Conservation (phyloP, 2,113 vertebrate genomes). For the Pogonocichla stellata region DNA sequence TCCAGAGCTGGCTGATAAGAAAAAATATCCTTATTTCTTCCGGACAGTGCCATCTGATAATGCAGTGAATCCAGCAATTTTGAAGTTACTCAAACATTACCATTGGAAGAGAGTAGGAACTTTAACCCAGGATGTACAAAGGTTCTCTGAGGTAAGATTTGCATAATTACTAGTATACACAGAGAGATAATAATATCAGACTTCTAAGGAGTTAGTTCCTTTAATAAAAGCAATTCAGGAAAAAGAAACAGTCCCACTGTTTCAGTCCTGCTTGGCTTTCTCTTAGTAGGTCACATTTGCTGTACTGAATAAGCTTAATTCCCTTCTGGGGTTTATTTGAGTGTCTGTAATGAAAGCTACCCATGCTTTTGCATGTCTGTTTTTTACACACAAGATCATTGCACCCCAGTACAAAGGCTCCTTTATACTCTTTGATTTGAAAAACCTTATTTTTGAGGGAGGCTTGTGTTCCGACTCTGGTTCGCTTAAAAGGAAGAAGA, state of each 20-base stretch:
- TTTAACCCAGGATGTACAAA: conserved; percentile 95
- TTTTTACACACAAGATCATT: not conserved
- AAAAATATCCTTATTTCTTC: conserved; percentile 99
- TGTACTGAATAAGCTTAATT: not conserved
- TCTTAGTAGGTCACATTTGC: not conserved
- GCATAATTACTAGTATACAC: not conserved
- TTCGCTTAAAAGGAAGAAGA: not conserved
- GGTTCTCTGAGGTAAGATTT: conserved; percentile 93
- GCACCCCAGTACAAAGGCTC: not conserved
- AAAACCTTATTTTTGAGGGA: not conserved
- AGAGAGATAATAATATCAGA: not conserved
- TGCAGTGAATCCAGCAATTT: conserved; percentile 95
- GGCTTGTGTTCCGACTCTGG: not conserved
- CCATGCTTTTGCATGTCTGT: not conserved
- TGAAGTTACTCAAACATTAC: conserved; percentile 93
- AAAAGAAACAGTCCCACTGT: not conserved
- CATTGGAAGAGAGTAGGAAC: conserved; percentile 96
- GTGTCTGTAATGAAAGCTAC: not conserved
- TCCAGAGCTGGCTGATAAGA: conserved; percentile 96
- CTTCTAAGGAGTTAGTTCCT: not conserved
- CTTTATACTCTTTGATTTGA: not conserved
- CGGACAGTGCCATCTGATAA: conserved; percentile 98
- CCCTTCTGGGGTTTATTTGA: not conserved
- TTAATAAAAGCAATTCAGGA: not conserved
- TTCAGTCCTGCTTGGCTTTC: not conserved